Percentiles rank a stretch among this genome's conserved stretches.
Conservation (phyloP, 2,888 invertebrate species). For the Argynnis bischoffii region DNA sequence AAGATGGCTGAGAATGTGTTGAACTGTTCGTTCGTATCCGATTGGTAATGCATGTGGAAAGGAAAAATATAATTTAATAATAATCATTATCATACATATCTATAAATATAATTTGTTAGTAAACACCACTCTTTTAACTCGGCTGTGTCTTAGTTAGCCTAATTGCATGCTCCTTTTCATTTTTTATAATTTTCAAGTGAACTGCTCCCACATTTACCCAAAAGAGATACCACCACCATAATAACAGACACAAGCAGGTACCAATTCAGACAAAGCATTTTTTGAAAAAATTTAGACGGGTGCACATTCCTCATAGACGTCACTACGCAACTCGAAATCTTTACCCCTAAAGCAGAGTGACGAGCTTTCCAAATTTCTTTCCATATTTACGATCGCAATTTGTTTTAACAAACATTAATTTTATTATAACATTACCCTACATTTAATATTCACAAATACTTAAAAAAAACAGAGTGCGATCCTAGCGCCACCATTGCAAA, state of each 20-base stretch:
- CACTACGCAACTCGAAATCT: conserved; percentile 53
- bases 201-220: neutral
- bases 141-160: conserved; percentile 28
- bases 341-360: conserved; percentile 52
- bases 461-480: conserved; percentile 50
- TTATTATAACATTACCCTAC: neutral
- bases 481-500: conserved; percentile 54
- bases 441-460: neutral
- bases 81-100: conserved; percentile 37
- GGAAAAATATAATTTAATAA: conserved; percentile 56
- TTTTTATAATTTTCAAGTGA: conserved; percentile 25
- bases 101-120: conserved; percentile 50
- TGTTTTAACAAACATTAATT: conserved; percentile 37
- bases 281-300: conserved; percentile 26
- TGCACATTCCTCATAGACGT: conserved; percentile 44
- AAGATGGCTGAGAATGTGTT: conserved; percentile 81
- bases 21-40: conserved; percentile 69
- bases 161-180: conserved; percentile 26
- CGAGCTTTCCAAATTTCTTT: conserved; percentile 49
- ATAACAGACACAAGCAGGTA: conserved; percentile 21
- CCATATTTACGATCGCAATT: conserved; percentile 55
- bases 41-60: conserved; percentile 74
- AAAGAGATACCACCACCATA: conserved; percentile 35
- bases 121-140: conserved; percentile 28
- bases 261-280: conserved; percentile 27